Conservation (phyloP, 1,140 invertebrate species). For the Lepidotrigona ventralis region DNA sequence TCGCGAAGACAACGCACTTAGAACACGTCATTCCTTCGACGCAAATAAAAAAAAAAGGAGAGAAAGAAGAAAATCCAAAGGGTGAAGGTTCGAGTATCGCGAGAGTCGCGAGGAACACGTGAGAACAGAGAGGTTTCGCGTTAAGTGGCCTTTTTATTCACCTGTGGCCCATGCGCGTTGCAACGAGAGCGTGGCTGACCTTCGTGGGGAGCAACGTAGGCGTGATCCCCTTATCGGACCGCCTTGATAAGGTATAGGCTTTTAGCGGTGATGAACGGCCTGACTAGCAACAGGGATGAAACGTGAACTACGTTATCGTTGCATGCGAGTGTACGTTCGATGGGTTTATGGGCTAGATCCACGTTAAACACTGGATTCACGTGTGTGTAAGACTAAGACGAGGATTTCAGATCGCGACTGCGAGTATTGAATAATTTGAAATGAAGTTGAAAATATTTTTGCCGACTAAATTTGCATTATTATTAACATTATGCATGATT, state of each 20-base stretch:
- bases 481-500: too few relatives aligned
- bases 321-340: constrained; percentile 15
- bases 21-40: background rate
- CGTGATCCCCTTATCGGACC: constrained; percentile 40
- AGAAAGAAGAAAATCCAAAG: background rate
- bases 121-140: constrained; percentile 45
- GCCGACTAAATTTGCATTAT: too few relatives aligned
- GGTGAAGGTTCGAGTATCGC: constrained; percentile 30
- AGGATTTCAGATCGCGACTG: background rate
- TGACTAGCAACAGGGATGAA: constrained; percentile 18
- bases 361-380: background rate
- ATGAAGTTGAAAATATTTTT: too few relatives aligned
- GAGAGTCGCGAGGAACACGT: constrained; percentile 42
- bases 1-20: constrained; percentile 48
- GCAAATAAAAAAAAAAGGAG: too few relatives aligned
- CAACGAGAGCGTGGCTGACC: constrained; percentile 40
- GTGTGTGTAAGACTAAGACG: background rate
- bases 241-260: constrained; percentile 44
- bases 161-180: constrained; percentile 1
- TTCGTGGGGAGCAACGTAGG: constrained; percentile 39
- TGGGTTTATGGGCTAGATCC: background rate
- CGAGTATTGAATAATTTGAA: background rate
- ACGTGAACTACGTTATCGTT: constrained; percentile 48
- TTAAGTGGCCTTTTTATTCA: constrained; percentile 59
- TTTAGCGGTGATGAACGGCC: constrained; percentile 47